phyloP scores from a whole-genome alignment of 2,113 vertebrate genomes.

The Pomatostomus ruficeps region DNA sequence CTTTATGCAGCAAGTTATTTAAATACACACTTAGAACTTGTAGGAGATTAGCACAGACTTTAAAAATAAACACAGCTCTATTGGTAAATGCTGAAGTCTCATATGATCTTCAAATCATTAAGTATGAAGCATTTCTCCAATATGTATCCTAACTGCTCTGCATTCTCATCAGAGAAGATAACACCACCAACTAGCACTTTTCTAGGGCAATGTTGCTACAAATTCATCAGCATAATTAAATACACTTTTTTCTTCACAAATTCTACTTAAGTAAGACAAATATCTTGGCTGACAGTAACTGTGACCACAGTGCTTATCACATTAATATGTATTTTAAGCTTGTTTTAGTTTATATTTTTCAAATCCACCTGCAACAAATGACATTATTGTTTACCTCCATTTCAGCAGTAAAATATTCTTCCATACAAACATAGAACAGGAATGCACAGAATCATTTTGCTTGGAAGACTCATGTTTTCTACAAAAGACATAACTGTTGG shows the following conservation, averaged over 20 bases:
- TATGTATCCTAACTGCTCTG: not conserved
- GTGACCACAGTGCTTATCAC: not conserved
- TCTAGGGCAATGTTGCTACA: not conserved
- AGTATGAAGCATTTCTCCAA: not conserved
- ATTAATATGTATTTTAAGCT: not conserved
- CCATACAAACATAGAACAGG: not conserved
- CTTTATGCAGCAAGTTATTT: not conserved
- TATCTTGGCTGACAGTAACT: not conserved
- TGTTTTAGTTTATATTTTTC: not conserved
- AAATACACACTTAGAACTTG: not conserved
- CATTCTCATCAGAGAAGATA: not conserved
- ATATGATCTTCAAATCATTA: not conserved
- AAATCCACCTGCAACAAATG: not conserved
- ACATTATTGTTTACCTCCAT: not conserved
- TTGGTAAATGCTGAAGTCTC: not conserved
- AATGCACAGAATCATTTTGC: not conserved
- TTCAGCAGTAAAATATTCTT: not conserved
- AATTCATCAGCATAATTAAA: not conserved
- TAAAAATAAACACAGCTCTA: not conserved
- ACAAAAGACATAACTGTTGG: not conserved
- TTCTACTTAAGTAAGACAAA: not conserved
- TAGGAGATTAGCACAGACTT: not conserved
- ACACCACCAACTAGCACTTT: not conserved
- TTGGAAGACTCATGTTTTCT: not conserved
- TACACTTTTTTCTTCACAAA: not conserved